Evolutionary conservation across 2,113 vertebrate genomes (phyloP).

Genomic region (Podiceps cristatus): DNA sequence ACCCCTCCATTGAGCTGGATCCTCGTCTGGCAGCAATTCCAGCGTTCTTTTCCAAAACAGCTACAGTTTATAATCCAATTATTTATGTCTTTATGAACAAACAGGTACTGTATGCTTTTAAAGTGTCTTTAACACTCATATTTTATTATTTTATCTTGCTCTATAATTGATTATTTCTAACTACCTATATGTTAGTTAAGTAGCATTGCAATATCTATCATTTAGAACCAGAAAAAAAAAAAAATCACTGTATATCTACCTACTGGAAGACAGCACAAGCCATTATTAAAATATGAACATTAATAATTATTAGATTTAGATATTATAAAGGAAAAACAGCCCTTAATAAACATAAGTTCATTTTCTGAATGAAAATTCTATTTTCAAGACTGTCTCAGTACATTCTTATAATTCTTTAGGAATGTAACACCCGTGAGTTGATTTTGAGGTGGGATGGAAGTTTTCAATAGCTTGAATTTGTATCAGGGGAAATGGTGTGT

Average conservation of each 20-base stretch:
- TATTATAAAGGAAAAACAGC: background rate
- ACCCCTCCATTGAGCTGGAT: constrained; percentile 84
- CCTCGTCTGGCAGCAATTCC: constrained; percentile 85
- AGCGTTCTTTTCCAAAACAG: constrained; percentile 91
- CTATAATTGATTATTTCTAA: background rate
- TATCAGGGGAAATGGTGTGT: background rate
- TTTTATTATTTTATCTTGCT: background rate
- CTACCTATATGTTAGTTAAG: background rate
- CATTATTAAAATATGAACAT: background rate
- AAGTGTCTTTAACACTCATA: background rate
- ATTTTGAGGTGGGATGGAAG: background rate
- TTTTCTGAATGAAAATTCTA: background rate
- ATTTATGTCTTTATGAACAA: constrained; percentile 95
- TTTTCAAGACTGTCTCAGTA: background rate
- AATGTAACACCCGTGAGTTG: background rate
- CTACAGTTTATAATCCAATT: constrained; percentile 89
- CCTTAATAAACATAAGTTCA: background rate
- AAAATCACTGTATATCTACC: background rate
- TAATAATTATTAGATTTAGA: background rate
- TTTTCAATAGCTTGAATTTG: background rate
- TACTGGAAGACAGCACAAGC: background rate
- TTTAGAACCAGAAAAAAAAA: background rate
- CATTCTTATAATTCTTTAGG: background rate
- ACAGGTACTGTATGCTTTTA: constrained; percentile 78
- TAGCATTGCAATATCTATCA: background rate